Evolutionary conservation across 2,113 vertebrate genomes (phyloP).

Genomic region (Calyptommatus sinebrachiatus): DNA sequence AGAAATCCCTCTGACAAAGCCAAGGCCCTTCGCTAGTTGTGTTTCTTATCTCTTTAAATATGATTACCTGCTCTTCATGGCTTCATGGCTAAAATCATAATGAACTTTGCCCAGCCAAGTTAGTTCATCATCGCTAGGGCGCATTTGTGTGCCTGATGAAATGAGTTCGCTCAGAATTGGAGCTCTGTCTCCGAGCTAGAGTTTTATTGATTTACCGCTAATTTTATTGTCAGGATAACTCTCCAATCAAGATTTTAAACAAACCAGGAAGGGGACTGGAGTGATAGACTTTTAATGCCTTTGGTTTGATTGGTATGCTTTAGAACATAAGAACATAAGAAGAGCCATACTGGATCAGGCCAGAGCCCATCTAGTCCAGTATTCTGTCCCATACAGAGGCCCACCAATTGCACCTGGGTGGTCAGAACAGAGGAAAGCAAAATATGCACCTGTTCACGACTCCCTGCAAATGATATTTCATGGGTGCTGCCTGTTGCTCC

Average conservation of each 20-base stretch:
- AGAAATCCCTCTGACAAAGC: slow-evolving; percentile 66
- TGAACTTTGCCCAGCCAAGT: slow-evolving; percentile 59
- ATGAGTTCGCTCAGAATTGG: slow-evolving; percentile 48
- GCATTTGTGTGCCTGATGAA: slow-evolving; percentile 3
- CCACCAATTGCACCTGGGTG: no score
- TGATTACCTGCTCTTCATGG: slow-evolving; percentile 66
- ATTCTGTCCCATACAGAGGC: no score
- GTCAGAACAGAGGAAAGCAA: no score
- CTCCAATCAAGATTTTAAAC: slow-evolving; percentile 75
- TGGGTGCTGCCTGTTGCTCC: no score
- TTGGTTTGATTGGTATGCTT: slow-evolving; percentile 60
- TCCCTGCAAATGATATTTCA: no score
- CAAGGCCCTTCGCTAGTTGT: slow-evolving; percentile 42
- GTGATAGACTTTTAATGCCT: slow-evolving; percentile 52
- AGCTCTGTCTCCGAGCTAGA: slow-evolving; percentile 59
- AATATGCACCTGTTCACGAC: no score
- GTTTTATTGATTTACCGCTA: slow-evolving; percentile 71
- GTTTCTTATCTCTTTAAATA: slow-evolving; percentile 71
- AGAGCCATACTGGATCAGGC: no score
- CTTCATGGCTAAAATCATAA: slow-evolving; percentile 59
- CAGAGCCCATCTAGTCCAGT: no score
- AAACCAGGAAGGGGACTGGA: slow-evolving; percentile 65
- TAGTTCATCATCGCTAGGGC: neutral
- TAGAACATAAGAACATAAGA: no score
- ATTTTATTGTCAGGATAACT: slow-evolving; percentile 75